Percentiles rank a stretch among this genome's conserved stretches.
phyloP scores from a whole-genome alignment of 2,113 vertebrate genomes.

The Lampris megalopsis region DNA sequence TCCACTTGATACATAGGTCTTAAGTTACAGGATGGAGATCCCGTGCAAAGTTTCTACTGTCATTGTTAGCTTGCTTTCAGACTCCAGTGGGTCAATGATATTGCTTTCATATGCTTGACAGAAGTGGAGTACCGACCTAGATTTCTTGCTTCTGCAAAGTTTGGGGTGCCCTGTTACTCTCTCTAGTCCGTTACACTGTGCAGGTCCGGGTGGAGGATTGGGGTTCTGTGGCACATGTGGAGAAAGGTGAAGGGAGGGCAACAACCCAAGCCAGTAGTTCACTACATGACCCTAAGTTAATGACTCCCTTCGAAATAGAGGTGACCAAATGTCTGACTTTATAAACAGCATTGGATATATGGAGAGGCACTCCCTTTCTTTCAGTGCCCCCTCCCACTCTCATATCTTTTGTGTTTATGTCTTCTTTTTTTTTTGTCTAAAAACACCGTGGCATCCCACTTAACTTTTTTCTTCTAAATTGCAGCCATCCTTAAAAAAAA shows the following conservation, averaged over 20 bases:
- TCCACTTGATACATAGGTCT: conserved; percentile 47
- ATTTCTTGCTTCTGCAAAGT: conserved; percentile 16
- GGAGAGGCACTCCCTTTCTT: conserved; percentile 1
- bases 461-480: conserved; percentile 23
- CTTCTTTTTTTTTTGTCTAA: conserved; percentile 13
- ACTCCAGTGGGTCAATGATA: conserved; percentile 8
- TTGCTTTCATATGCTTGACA: conserved; percentile 2
- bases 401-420: conserved; percentile 5
- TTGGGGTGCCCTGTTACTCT: conserved; percentile 27
- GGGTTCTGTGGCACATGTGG: conserved; percentile 17
- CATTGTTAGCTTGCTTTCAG: conserved; percentile 36
- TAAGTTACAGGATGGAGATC: conserved; percentile 62
- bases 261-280: conserved; percentile 35
- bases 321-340: conserved; percentile 24
- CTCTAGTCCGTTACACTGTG: conserved; percentile 9
- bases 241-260: conserved; percentile 42
- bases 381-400: not conserved
- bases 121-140: conserved; percentile 17
- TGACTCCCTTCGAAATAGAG: conserved; percentile 51
- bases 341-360: conserved; percentile 11
- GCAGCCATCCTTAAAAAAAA: conserved; percentile 41
- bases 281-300: conserved; percentile 53
- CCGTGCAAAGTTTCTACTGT: conserved; percentile 54
- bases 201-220: conserved; percentile 12
- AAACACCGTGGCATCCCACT: conserved; percentile 28